A percentile compares a stretch with the other conserved stretches of the same genome.
phyloP scores from a whole-genome alignment of 2,888 invertebrate genomes.

The Metacarcinus magister region DNA sequence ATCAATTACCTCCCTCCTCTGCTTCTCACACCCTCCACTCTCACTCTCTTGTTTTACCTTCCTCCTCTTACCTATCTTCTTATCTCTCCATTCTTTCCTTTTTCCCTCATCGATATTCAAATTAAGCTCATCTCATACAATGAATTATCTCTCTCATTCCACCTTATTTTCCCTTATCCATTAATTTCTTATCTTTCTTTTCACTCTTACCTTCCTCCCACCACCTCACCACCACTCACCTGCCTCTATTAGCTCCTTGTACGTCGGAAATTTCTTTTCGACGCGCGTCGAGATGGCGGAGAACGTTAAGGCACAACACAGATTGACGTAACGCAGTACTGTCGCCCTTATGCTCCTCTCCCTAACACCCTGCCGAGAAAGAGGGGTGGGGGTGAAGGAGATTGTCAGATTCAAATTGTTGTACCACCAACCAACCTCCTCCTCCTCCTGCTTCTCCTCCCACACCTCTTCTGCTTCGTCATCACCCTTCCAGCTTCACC shows the following conservation, averaged over 20 bases:
- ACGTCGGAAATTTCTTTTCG: conserved; percentile 93
- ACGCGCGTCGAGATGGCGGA: conserved; percentile 94
- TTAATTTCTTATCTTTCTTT: not conserved
- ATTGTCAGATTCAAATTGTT: not conserved
- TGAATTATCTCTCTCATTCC: not conserved
- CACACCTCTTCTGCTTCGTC: too few relatives aligned
- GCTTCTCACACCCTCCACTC: too few relatives aligned
- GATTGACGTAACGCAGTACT: conserved; percentile 92
- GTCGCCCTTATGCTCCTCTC: conserved; percentile 93
- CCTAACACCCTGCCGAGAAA: conserved; percentile 88
- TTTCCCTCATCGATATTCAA: too few relatives aligned
- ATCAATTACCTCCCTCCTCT: not conserved
- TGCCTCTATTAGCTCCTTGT: conserved; percentile 93
- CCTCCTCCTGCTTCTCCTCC: not conserved
- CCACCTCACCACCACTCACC: conserved; percentile 83
- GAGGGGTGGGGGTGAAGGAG: not conserved
- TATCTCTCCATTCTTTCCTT: not conserved
- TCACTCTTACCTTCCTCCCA: not conserved
- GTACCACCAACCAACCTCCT: too few relatives aligned
- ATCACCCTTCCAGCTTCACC: too few relatives aligned
- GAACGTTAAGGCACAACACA: conserved; percentile 94
- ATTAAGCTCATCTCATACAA: too few relatives aligned
- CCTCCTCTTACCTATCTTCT: not conserved
- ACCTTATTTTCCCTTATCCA: not conserved
- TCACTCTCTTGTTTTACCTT: not conserved